A percentile compares a stretch with the other conserved stretches of the same genome.
Conservation (phyloP, 2,797 vertebrate species). For the Rhynchotus rufescens region DNA sequence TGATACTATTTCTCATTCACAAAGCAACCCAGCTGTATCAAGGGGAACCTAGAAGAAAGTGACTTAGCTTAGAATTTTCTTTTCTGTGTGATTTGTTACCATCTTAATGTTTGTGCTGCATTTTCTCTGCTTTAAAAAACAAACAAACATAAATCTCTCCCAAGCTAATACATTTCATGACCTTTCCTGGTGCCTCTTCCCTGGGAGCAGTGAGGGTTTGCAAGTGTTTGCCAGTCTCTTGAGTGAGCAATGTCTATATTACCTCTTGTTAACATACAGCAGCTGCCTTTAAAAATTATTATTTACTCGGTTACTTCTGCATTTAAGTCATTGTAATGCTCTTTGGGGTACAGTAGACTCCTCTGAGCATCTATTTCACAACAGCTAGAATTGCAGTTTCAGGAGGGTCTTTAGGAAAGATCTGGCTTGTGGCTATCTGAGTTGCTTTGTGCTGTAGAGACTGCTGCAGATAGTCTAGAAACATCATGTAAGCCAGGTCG, state of each 20-base stretch:
- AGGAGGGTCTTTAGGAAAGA: background rate
- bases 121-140: slow-evolving; percentile 66
- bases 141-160: background rate
- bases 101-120: slow-evolving; percentile 30
- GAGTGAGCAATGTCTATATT: background rate
- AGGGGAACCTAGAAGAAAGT: slow-evolving; percentile 48
- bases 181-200: slow-evolving; percentile 11
- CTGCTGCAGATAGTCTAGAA: background rate
- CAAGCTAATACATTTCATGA: background rate
- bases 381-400: background rate
- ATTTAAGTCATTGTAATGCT: background rate
- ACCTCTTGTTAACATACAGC: background rate
- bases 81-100: slow-evolving; percentile 60
- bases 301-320: background rate
- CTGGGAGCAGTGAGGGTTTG: slow-evolving; percentile 8
- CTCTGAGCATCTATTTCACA: background rate
- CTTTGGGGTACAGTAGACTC: background rate
- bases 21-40: background rate
- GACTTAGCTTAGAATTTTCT: slow-evolving; percentile 60
- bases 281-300: background rate
- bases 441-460: background rate
- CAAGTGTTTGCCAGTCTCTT: background rate
- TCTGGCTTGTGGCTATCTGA: slow-evolving; percentile 12
- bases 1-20: slow-evolving; percentile 6
- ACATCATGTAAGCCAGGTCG: background rate